Conservation (phyloP, 1,140 invertebrate genomes). For the Ceratosolen solmsi region DNA sequence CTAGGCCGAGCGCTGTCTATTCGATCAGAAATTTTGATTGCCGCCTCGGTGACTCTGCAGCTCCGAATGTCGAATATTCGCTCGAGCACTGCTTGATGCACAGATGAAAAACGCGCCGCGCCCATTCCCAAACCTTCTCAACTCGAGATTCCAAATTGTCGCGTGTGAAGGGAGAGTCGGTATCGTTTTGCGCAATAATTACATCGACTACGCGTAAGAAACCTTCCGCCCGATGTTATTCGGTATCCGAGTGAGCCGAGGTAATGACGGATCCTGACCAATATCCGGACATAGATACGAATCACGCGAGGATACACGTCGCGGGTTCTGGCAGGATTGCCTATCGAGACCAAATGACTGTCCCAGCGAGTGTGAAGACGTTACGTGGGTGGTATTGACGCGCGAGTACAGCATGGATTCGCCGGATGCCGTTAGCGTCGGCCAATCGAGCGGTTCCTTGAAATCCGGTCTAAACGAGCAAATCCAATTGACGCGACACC, state of each 20-base stretch:
- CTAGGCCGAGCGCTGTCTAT: too few relatives aligned
- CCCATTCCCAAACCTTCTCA: too few relatives aligned
- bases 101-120: not conserved
- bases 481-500: conserved; percentile 55
- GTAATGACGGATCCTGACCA: conserved; percentile 66
- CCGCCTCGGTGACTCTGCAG: too few relatives aligned
- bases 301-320: conserved; percentile 66
- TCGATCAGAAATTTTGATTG: too few relatives aligned
- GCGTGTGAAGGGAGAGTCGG: conserved; percentile 72
- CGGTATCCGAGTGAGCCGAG: conserved; percentile 74
- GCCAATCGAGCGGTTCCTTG: conserved; percentile 73
- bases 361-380: conserved; percentile 77
- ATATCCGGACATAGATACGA: conserved; percentile 75
- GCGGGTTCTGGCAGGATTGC: conserved; percentile 77
- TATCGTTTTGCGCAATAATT: conserved; percentile 76
- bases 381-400: conserved; percentile 65
- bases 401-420: conserved; percentile 72
- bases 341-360: conserved; percentile 74
- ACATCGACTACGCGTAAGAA: conserved; percentile 79
- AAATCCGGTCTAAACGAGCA: conserved; percentile 76
- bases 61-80: too few relatives aligned
- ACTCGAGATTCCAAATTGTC: conserved; percentile 53
- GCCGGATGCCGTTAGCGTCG: conserved; percentile 66
- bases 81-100: not conserved
- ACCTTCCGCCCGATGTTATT: conserved; percentile 75